phyloP scores from a whole-genome alignment of 2,888 invertebrate species.

The Agrilus mali region DNA sequence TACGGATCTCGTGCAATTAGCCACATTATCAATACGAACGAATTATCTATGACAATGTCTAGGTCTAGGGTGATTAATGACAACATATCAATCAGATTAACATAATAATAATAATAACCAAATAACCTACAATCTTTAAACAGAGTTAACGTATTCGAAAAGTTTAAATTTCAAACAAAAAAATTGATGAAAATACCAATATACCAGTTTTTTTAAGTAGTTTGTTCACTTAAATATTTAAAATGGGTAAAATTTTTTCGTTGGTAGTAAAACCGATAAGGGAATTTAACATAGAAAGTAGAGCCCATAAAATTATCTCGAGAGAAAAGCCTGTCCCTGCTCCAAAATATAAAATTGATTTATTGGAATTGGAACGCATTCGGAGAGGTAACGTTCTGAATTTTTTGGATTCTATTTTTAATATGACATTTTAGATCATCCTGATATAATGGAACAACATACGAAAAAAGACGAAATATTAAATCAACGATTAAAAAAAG shows the following conservation, averaged over 20 bases:
- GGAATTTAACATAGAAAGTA: slow-evolving; percentile 62
- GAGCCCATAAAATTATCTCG: slow-evolving; percentile 58
- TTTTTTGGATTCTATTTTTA: too few species aligned
- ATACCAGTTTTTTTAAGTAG: not conserved
- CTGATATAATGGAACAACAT: slow-evolving; percentile 47
- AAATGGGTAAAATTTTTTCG: slow-evolving; percentile 56
- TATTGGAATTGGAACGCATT: slow-evolving; percentile 50
- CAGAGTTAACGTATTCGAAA: too few species aligned
- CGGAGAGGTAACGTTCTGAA: slow-evolving; percentile 35
- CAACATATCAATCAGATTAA: too few species aligned
- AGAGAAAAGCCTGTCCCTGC: slow-evolving; percentile 49
- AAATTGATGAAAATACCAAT: not conserved
- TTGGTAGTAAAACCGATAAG: slow-evolving; percentile 44
- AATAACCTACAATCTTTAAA: too few species aligned
- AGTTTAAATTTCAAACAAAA: too few species aligned
- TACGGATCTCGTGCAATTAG: too few species aligned
- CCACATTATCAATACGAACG: too few species aligned
- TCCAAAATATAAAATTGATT: slow-evolving; percentile 50
- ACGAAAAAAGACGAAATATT: slow-evolving; percentile 48
- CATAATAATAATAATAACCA: too few species aligned
- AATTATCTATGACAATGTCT: too few species aligned
- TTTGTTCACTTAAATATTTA: slow-evolving; percentile 1
- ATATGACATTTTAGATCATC: slow-evolving; percentile 37
- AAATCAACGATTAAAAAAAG: slow-evolving; percentile 51
- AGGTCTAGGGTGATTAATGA: too few species aligned